A percentile compares a stretch with the other conserved stretches of the same genome.
Conservation (phyloP, 2,888 invertebrate species). For the Andrena hattorfiana region DNA sequence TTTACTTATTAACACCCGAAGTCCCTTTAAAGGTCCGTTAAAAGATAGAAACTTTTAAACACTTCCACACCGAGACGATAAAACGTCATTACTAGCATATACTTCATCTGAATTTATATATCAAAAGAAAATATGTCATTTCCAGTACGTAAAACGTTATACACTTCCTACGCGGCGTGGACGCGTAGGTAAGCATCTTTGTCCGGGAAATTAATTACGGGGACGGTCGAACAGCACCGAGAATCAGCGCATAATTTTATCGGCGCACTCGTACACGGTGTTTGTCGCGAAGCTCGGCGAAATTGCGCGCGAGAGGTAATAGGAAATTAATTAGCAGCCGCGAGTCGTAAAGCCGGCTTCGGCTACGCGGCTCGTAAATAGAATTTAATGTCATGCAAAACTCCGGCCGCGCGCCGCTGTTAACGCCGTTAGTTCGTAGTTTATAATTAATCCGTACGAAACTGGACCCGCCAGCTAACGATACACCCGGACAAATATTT, state of each 20-base stretch:
- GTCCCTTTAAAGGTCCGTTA: not conserved
- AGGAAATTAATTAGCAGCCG: constrained; percentile 49
- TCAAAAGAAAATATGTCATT: too few relatives aligned
- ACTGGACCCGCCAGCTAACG: constrained; percentile 18
- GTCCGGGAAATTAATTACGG: not conserved
- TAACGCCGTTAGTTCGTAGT: constrained; percentile 42
- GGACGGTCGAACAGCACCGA: not conserved
- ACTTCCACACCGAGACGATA: too few relatives aligned
- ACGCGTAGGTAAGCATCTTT: too few relatives aligned
- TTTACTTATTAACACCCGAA: too few relatives aligned
- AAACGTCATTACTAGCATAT: too few relatives aligned
- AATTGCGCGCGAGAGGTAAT: constrained; percentile 31
- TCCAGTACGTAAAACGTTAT: too few relatives aligned
- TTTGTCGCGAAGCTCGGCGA: not conserved
- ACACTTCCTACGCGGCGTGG: too few relatives aligned
- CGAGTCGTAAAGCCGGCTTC: constrained; percentile 29
- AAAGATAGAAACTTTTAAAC: too few relatives aligned
- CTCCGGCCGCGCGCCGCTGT: constrained; percentile 11
- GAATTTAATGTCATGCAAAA: constrained; percentile 51
- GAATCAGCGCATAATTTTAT: not conserved
- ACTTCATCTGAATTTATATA: too few relatives aligned
- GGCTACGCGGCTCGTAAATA: constrained; percentile 25
- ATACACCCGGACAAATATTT: constrained; percentile 31
- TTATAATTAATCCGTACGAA: constrained; percentile 45
- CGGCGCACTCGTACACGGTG: not conserved